These are phyloP conservation scores for Phalacrocorax carbo DNA, from an alignment of 2,113 vertebrate species.

Conservation along the genomic window DNA sequence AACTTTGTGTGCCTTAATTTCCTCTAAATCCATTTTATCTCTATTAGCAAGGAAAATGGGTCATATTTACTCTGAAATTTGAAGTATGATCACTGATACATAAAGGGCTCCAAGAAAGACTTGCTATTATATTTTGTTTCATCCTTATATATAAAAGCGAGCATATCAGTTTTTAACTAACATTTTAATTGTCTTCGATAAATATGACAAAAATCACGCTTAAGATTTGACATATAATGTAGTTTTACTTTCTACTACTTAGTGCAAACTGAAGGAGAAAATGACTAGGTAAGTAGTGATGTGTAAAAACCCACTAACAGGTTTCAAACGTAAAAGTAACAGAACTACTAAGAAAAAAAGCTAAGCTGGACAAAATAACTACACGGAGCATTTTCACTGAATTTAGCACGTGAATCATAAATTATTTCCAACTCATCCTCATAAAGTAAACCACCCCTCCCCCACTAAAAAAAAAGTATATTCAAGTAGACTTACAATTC, in stretches of 20 bases:
- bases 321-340: not conserved
- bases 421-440: not conserved
- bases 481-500: not conserved
- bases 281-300: not conserved
- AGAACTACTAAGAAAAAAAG: not conserved
- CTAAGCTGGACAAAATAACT: not conserved
- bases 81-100: not conserved
- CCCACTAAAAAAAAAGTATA: not conserved
- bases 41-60: not conserved
- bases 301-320: not conserved
- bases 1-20: not conserved
- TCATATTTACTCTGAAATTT: not conserved
- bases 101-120: not conserved
- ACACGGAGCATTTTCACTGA: not conserved
- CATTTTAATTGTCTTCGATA: not conserved
- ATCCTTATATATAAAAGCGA: not conserved
- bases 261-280: not conserved
- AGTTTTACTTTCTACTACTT: not conserved
- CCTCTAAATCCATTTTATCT: not conserved
- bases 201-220: not conserved
- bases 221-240: not conserved
- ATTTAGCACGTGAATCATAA: not conserved
- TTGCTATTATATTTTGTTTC: not conserved
- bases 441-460: not conserved
- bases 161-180: not conserved